phyloP scores from a whole-genome alignment of 2,113 vertebrate species.

The Leucoraja erinaceus region DNA sequence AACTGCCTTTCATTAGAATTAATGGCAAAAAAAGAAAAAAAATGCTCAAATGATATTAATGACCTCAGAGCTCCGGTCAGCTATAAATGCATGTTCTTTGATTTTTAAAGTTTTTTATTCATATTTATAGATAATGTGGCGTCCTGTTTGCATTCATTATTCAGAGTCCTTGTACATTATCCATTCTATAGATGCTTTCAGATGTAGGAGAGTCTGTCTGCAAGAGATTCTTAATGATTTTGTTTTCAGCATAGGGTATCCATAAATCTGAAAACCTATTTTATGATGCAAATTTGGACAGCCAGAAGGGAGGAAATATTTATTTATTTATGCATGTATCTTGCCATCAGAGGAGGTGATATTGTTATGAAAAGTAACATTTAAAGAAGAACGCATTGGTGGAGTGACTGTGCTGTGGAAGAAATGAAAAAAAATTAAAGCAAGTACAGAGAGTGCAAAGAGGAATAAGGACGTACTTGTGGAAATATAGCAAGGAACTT shows the following conservation, averaged over 20 bases:
- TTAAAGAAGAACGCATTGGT: not conserved
- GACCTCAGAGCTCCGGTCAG: not conserved
- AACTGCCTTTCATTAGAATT: not conserved
- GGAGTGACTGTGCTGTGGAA: not conserved
- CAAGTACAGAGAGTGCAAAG: not conserved
- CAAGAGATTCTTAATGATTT: not conserved
- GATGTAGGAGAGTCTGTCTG: not conserved
- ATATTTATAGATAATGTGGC: not conserved
- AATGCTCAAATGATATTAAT: not conserved
- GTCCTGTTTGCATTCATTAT: not conserved
- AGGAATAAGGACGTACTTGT: too few species aligned
- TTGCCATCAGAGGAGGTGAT: conserved; percentile 1
- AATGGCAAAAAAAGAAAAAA: not conserved
- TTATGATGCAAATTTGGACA: not conserved
- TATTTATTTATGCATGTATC: conserved; percentile 9
- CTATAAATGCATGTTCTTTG: not conserved
- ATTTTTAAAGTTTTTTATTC: not conserved
- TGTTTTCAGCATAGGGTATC: not conserved
- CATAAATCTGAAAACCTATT: not conserved
- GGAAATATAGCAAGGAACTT: not conserved
- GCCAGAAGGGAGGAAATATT: not conserved
- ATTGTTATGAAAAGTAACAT: conserved; percentile 5
- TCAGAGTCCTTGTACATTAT: not conserved
- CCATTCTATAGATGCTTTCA: not conserved
- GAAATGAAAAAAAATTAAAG: not conserved